phyloP scores from a whole-genome alignment of 2,888 invertebrate species.

The Asteroscopus sphinx region DNA sequence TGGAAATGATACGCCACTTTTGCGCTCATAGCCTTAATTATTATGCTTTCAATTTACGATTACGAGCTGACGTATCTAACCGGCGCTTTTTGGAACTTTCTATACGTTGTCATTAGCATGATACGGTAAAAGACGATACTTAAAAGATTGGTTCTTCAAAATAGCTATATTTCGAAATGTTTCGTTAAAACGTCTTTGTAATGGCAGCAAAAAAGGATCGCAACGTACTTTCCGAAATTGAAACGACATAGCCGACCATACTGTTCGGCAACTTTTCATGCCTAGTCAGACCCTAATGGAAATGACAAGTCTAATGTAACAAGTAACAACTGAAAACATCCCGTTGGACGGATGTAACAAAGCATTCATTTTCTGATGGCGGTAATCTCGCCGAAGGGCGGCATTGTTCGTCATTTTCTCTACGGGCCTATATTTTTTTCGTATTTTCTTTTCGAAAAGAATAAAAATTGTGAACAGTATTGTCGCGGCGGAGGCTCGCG shows the following conservation, averaged over 20 bases:
- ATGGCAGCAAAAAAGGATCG: constrained; percentile 50
- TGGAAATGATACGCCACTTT: too few relatives aligned
- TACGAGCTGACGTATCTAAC: constrained; percentile 27
- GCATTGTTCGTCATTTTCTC: constrained; percentile 88
- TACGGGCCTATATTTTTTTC: constrained; percentile 72
- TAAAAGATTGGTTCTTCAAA: constrained; percentile 29
- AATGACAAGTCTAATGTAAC: constrained; percentile 87
- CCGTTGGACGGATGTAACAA: constrained; percentile 84
- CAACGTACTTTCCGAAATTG: constrained; percentile 67
- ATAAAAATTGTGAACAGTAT: constrained; percentile 88
- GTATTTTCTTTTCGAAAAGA: constrained; percentile 84
- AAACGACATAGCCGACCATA: constrained; percentile 71
- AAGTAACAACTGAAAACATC: constrained; percentile 86
- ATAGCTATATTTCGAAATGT: constrained; percentile 40
- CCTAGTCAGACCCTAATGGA: constrained; percentile 78
- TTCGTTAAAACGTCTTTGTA: constrained; percentile 37
- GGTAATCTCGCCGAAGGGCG: constrained; percentile 89
- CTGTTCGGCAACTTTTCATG: constrained; percentile 77
- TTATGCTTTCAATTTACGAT: constrained; percentile 23
- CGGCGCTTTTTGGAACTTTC: constrained; percentile 18
- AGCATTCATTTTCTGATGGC: constrained; percentile 89
- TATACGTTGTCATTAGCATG: constrained; percentile 33
- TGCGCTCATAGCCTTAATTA: too few relatives aligned
- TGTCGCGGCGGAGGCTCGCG: constrained; percentile 86
- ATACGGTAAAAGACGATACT: constrained; percentile 25